A percentile compares a stretch with the other conserved stretches of the same genome.
These are phyloP conservation scores for Australoheros facetus DNA, from an alignment of 2,797 vertebrate species.

Conservation along the genomic window DNA sequence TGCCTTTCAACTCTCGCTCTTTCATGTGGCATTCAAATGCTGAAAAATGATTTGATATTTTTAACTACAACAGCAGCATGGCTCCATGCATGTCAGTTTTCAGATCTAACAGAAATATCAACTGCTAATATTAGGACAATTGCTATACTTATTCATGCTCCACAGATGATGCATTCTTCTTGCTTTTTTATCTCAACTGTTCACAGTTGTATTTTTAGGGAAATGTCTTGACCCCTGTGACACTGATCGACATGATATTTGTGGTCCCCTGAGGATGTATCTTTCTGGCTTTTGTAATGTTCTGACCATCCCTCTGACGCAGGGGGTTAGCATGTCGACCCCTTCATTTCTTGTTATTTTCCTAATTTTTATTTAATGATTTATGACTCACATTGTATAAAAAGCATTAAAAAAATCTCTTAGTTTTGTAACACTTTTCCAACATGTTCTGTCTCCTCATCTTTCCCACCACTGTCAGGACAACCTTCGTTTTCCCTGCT, in stretches of 20 bases:
- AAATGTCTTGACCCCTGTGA: too few relatives aligned
- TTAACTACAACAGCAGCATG: not conserved
- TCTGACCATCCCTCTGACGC: not conserved
- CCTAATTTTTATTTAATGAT: not conserved
- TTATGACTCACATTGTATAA: not conserved
- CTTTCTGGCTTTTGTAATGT: not conserved
- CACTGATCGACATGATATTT: not conserved
- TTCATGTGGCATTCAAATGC: not conserved
- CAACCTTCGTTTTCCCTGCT: not conserved
- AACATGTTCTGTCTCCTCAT: not conserved
- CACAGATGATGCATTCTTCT: not conserved
- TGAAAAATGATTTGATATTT: not conserved
- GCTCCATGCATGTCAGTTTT: not conserved
- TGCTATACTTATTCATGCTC: not conserved
- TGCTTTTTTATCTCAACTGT: not conserved
- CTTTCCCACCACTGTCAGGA: not conserved
- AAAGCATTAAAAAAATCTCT: not conserved
- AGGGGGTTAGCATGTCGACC: not conserved
- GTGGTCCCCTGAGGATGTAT: not conserved
- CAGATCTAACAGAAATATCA: not conserved
- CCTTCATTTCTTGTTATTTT: not conserved
- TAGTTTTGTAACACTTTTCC: not conserved
- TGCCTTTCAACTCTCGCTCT: not conserved
- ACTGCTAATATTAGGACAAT: not conserved
- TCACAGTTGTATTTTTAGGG: not conserved